These are phyloP conservation scores for Melanotaenia pygmaea DNA, from an alignment of 2,797 vertebrate species.

Conservation along the genomic window DNA sequence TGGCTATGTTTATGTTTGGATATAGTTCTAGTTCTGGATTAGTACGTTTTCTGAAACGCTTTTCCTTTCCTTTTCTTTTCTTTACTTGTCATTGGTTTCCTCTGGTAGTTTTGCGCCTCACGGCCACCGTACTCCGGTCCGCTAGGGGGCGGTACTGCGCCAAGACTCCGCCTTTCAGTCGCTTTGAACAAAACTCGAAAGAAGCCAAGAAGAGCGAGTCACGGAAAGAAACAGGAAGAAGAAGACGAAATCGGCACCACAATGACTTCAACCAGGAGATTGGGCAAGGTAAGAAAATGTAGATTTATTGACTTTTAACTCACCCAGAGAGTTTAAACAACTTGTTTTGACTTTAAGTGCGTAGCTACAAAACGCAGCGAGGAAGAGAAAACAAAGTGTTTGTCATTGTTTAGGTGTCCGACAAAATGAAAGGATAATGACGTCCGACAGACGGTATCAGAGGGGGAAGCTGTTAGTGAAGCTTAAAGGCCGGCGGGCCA, in stretches of 20 bases:
- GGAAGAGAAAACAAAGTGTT: background rate
- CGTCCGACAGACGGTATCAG: constrained; percentile 30
- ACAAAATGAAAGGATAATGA: constrained; percentile 52
- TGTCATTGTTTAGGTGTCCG: constrained; percentile 2
- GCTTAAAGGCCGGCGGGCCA: background rate
- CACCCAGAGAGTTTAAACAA: background rate
- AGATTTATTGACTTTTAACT: rapidly evolving
- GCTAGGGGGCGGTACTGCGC: background rate
- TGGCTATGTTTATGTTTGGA: no score
- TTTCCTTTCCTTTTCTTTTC: background rate
- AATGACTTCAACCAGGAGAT: constrained; percentile 66
- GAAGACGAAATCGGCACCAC: constrained; percentile 40
- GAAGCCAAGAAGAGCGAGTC: constrained; percentile 33
- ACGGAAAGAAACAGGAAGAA: constrained; percentile 66
- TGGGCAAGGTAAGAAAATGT: constrained; percentile 55
- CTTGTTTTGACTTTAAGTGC: background rate
- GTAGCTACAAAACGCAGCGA: background rate
- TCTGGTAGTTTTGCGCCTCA: background rate
- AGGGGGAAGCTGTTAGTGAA: constrained; percentile 12
- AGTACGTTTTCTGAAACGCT: background rate
- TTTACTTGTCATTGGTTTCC: background rate
- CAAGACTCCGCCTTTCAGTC: background rate
- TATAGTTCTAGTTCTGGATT: no score
- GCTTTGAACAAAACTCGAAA: constrained; percentile 10
- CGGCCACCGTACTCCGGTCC: background rate